A percentile compares a stretch with the other conserved stretches of the same genome.
Evolutionary conservation across 1,140 invertebrate species (phyloP).

Genomic region (Scaptomyza graminum): DNA sequence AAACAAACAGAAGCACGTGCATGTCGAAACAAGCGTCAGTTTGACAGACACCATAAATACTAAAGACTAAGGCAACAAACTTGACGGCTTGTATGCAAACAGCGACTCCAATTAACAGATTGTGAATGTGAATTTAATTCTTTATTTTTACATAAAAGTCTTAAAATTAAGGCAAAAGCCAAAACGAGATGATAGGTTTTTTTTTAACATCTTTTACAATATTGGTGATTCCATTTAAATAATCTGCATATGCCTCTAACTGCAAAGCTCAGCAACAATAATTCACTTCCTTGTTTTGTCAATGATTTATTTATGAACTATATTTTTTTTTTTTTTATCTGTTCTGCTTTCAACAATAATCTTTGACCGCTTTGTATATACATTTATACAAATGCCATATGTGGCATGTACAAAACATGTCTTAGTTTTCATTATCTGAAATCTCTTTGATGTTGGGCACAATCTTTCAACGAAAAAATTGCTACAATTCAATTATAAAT

Average conservation of each 20-base stretch:
- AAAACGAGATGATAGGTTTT: no score
- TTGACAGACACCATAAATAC: conserved; percentile 37
- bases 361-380: conserved; percentile 30
- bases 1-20: conserved; percentile 64
- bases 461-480: conserved; percentile 52
- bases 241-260: background rate
- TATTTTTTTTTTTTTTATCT: conserved; percentile 26
- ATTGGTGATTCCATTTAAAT: no score
- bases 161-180: no score
- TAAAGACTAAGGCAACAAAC: conserved; percentile 46
- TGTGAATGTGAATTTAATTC: background rate
- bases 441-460: conserved; percentile 56
- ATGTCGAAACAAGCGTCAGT: conserved; percentile 37
- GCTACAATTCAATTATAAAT: conserved; percentile 74
- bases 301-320: conserved; percentile 1
- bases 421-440: conserved; percentile 52
- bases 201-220: no score
- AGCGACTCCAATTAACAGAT: conserved; percentile 16
- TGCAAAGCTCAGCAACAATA: conserved; percentile 26
- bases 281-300: conserved; percentile 53
- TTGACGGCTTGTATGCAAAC: background rate
- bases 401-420: conserved; percentile 23
- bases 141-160: background rate
- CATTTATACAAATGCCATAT: conserved; percentile 12
- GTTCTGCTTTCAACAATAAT: conserved; percentile 62